Conservation (phyloP, 2,797 vertebrate genomes). For the Gobionotothen gibberifrons region DNA sequence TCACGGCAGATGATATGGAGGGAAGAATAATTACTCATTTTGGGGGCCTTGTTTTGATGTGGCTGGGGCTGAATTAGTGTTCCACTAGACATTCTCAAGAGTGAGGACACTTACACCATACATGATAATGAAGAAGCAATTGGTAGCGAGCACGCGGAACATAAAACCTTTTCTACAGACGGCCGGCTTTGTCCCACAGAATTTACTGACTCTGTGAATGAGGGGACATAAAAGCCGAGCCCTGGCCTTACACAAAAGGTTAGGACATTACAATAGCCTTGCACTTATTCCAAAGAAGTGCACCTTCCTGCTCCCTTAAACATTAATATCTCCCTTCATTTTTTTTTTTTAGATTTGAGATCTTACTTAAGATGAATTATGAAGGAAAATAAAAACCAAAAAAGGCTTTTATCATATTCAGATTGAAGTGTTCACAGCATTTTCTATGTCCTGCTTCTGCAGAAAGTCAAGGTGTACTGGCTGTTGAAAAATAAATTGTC, state of each 20-base stretch:
- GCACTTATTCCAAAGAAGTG: slow-evolving; percentile 16
- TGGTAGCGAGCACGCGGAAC: neutral
- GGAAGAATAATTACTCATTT: slow-evolving; percentile 71
- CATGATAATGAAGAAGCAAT: slow-evolving; percentile 63
- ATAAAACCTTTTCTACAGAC: slow-evolving; percentile 38
- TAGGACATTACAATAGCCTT: slow-evolving; percentile 30
- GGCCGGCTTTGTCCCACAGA: slow-evolving; percentile 33
- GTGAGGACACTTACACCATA: slow-evolving; percentile 50
- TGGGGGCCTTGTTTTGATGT: slow-evolving; percentile 71
- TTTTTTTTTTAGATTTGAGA: slow-evolving; percentile 28
- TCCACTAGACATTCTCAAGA: slow-evolving; percentile 58
- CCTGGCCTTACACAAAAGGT: slow-evolving; percentile 15
- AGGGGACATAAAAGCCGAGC: slow-evolving; percentile 32
- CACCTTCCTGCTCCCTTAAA: slow-evolving; percentile 30
- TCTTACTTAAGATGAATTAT: slow-evolving; percentile 50
- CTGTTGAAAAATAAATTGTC: slow-evolving; percentile 29
- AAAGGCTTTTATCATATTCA: slow-evolving; percentile 45
- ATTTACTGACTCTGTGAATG: slow-evolving; percentile 31
- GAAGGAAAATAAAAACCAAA: slow-evolving; percentile 35
- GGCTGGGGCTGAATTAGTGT: slow-evolving; percentile 66
- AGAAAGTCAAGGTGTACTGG: slow-evolving; percentile 21
- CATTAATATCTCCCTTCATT: slow-evolving; percentile 35
- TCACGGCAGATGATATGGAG: slow-evolving; percentile 63
- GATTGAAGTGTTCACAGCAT: slow-evolving; percentile 26
- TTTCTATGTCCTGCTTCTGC: slow-evolving; percentile 13